phyloP scores from a whole-genome alignment of 2,888 invertebrate species.

The Caenorhabditis sulstoni region DNA sequence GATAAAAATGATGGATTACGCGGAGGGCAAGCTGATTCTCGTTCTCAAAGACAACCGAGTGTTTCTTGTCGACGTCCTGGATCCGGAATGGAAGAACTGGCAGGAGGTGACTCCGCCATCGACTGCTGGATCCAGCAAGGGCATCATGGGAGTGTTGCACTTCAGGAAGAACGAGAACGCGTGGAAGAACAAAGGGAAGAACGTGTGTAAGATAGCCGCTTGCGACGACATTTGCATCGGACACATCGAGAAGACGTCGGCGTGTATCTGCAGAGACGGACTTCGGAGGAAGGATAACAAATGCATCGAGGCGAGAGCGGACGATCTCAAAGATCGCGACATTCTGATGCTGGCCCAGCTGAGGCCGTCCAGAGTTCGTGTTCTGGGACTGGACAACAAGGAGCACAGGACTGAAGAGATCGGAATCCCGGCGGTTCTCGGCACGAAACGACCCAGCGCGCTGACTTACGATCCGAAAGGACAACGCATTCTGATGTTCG shows the following conservation, averaged over 20 bases:
- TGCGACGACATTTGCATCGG: slow-evolving; percentile 62
- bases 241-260: background rate
- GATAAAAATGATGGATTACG: slow-evolving; percentile 36
- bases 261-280: slow-evolving; percentile 37
- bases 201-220: slow-evolving; percentile 41
- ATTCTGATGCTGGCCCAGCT: slow-evolving; percentile 85
- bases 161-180: slow-evolving; percentile 34
- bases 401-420: slow-evolving; percentile 62
- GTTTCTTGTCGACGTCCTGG: slow-evolving; percentile 11
- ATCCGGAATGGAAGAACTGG: slow-evolving; percentile 16
- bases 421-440: slow-evolving; percentile 28
- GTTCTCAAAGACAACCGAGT: slow-evolving; percentile 25
- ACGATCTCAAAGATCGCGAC: slow-evolving; percentile 18
- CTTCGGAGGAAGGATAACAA: slow-evolving; percentile 23
- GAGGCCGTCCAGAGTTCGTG: slow-evolving; percentile 86
- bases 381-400: slow-evolving; percentile 83
- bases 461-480: slow-evolving; percentile 47
- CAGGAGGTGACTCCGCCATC: slow-evolving; percentile 24
- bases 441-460: slow-evolving; percentile 39
- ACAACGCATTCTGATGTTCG: slow-evolving; percentile 66
- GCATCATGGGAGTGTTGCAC: slow-evolving; percentile 16
- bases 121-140: slow-evolving; percentile 5
- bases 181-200: slow-evolving; percentile 43
- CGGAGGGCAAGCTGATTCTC: slow-evolving; percentile 38
- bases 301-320: slow-evolving; percentile 8